Evolutionary conservation across 2,797 vertebrate genomes (phyloP).

Genomic region (Syndactyla subalaris): DNA sequence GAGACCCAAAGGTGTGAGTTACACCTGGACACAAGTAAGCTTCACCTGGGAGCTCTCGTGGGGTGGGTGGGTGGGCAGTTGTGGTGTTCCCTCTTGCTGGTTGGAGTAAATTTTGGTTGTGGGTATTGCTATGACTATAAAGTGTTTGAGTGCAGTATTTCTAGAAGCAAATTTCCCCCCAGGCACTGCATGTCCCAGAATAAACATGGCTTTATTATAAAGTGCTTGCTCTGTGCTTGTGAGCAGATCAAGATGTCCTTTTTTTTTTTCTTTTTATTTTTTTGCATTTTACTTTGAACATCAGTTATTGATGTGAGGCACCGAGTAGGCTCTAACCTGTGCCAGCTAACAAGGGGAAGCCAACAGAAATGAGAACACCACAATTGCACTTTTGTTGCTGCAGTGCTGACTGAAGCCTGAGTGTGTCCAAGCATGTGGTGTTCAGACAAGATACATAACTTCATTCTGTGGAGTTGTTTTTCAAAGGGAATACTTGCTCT

Average conservation of each 20-base stretch:
- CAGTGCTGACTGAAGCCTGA: neutral
- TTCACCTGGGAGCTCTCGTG: neutral
- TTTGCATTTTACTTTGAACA: neutral
- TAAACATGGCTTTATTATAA: neutral
- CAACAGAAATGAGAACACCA: neutral
- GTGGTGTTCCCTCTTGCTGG: neutral
- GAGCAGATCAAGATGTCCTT: neutral
- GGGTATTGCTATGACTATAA: neutral
- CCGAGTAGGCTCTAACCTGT: neutral
- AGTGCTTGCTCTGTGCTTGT: constrained; percentile 3
- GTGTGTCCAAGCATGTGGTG: neutral
- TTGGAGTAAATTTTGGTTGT: neutral
- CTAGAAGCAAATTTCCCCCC: neutral
- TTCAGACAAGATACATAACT: neutral
- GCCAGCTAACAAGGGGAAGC: neutral
- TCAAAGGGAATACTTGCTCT: neutral
- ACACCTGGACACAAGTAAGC: neutral
- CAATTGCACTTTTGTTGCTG: neutral
- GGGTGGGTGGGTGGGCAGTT: neutral
- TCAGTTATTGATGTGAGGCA: neutral
- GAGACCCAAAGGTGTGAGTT: neutral
- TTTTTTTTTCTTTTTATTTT: neutral
- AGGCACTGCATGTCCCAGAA: neutral
- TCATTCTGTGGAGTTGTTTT: neutral
- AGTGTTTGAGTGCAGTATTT: neutral